These are phyloP conservation scores for Cherax quadricarinatus DNA, from an alignment of 1,140 invertebrate genomes.

Conservation along the genomic window DNA sequence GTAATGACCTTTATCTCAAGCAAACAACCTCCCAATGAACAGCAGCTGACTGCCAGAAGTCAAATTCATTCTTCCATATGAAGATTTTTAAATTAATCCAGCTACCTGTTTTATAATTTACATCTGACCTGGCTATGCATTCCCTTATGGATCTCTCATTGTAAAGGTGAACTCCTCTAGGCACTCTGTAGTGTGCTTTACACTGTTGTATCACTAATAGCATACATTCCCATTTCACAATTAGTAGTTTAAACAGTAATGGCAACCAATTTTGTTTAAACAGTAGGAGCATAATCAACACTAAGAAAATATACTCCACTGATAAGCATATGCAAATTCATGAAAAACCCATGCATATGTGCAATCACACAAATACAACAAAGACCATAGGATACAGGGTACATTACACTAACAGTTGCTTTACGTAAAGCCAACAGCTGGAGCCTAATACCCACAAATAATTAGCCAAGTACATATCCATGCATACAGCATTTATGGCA, in stretches of 20 bases:
- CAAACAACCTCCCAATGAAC: neutral
- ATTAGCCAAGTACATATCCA: too few species aligned
- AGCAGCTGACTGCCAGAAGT: neutral
- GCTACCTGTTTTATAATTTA: neutral
- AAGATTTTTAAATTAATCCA: neutral
- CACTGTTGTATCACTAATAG: neutral
- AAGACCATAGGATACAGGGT: too few species aligned
- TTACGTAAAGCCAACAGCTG: too few species aligned
- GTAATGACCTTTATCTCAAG: neutral
- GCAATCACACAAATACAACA: too few species aligned
- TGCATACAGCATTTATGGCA: too few species aligned
- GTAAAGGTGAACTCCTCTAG: neutral
- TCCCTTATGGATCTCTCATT: slow-evolving; percentile 22
- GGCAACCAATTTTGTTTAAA: too few species aligned
- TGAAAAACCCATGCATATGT: too few species aligned
- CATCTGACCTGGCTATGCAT: neutral
- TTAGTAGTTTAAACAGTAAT: neutral
- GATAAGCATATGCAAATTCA: too few species aligned
- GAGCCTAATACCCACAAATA: too few species aligned
- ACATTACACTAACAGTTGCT: too few species aligned
- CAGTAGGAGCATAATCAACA: neutral
- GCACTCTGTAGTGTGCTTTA: neutral
- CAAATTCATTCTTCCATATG: neutral
- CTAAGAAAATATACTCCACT: neutral
- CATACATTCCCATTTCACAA: neutral